Base-by-base conservation (phyloP, 2,888 invertebrate species). In the Blastobasis lacticolella region DNA sequence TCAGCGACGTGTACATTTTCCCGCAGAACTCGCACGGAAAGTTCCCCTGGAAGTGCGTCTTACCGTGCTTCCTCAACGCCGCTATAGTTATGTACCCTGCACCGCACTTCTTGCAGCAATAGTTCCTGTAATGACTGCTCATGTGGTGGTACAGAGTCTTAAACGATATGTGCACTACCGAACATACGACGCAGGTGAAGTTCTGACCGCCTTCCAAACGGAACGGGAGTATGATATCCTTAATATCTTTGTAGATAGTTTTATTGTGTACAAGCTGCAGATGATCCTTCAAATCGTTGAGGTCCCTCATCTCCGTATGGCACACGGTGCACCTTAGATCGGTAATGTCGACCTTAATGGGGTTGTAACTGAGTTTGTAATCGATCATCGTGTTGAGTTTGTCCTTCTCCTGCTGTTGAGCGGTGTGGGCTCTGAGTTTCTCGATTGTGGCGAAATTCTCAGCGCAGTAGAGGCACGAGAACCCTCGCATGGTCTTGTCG, bases 1-100 rank as follows among this genome's bases (percentile, higher is more conserved):
- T 84, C 1, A 86, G 60, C 0, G 90, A 87, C 4, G 90, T 88
- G 64, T 90, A 90, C 7, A 80, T 71, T 62, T 90, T 90, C 1
- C 83, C 87, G 59, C 90, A 90, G 46, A 72, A 84, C 10, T 79
- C 80, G 61, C 90, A 90, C 0, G 89, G 89, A 56, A 90, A 91
- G 48, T 88, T 78, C 6, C 89, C 88, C 44, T 82, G 85, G 2
- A 79, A 83, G 61, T 89, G 89, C 0, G 85, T 88, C 58, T 84
- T 86, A 0, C 75, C 80, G 59, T 89, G 89, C 48, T 88, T 86
- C 40, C 85, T 72, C n/a, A 89, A 57, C 0, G 86, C 85, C 1
- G 84, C 82, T 41, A 86, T 86, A 0, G 88, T 87, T 0, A 86
- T 83, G 54, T 86, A 88, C 0, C 84, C 86, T 0, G 71, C 78